Evolutionary conservation across 2,888 invertebrate genomes (phyloP).

Genomic region (Sphaeridia pumilis): DNA sequence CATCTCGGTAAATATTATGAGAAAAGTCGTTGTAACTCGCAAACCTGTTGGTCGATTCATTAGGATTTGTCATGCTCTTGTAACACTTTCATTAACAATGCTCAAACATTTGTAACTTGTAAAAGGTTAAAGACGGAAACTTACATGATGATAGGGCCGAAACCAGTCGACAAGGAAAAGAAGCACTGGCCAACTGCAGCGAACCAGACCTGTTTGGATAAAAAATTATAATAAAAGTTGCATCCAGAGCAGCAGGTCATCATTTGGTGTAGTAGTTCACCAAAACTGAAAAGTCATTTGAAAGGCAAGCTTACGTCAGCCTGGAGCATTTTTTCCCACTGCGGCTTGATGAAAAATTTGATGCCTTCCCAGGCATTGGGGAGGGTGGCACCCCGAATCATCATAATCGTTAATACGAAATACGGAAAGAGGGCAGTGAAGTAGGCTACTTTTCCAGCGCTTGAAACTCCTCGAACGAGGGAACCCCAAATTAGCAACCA

Average conservation of each 20-base stretch:
- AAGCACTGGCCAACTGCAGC: conserved; percentile 70
- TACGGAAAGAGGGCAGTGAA: conserved; percentile 79
- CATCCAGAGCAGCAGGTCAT: background rate
- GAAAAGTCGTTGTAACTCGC: conserved; percentile 11
- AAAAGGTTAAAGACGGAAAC: background rate
- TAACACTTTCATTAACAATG: too few relatives aligned
- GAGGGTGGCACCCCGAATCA: conserved; percentile 48
- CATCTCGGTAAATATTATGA: conserved; percentile 45
- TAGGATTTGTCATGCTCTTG: too few relatives aligned
- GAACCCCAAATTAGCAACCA: conserved; percentile 60
- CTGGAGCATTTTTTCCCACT: conserved; percentile 61
- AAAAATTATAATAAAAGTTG: background rate
- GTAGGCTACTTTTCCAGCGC: conserved; percentile 71
- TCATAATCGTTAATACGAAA: conserved; percentile 58
- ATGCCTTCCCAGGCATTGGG: conserved; percentile 61
- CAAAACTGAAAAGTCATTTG: background rate
- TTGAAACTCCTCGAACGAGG: conserved; percentile 59
- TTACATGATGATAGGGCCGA: conserved; percentile 65
- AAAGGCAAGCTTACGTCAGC: conserved; percentile 31
- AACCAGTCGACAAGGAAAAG: conserved; percentile 53
- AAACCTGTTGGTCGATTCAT: conserved; percentile 3
- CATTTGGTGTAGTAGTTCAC: background rate
- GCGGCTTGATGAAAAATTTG: conserved; percentile 63
- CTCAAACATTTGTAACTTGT: background rate
- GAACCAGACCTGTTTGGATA: conserved; percentile 54